A percentile compares a stretch with the other conserved stretches of the same genome.
Conservation (phyloP, 1,140 invertebrate genomes). For the Pseudomyrmex flavicornis region DNA sequence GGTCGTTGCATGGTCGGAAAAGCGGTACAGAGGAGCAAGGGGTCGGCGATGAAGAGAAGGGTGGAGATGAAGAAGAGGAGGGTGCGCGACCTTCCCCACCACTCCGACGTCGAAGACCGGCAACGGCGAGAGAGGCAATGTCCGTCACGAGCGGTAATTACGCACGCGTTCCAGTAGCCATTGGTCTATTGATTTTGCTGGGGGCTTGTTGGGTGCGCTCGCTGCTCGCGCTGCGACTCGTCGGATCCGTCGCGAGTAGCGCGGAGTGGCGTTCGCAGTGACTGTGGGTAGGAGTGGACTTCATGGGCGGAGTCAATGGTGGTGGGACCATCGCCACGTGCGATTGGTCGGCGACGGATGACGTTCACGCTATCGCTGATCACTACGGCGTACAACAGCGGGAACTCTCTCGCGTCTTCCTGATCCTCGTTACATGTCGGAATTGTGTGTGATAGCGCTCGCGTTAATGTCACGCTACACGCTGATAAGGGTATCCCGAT, state of each 20-base stretch:
- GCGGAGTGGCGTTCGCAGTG: not conserved
- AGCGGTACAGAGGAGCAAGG: conserved; percentile 25
- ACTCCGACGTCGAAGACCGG: conserved; percentile 10
- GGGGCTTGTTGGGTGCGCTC: conserved; percentile 40
- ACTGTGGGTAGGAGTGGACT: conserved; percentile 42
- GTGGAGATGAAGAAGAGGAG: conserved; percentile 6
- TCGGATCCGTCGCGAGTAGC: conserved; percentile 1
- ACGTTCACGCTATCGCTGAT: conserved; percentile 37
- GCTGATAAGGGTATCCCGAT: conserved; percentile 20
- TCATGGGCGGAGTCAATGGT: conserved; percentile 38
- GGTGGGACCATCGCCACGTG: conserved; percentile 25
- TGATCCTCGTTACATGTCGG: conserved; percentile 10
- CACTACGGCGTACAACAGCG: conserved; percentile 1
- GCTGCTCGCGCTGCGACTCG: conserved; percentile 47
- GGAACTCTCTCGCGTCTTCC: conserved; percentile 14
- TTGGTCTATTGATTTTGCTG: conserved; percentile 82
- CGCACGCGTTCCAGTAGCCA: conserved; percentile 80
- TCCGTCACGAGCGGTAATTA: conserved; percentile 72
- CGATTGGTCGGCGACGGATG: conserved; percentile 40
- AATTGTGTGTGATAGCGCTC: conserved; percentile 14
- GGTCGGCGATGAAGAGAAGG: conserved; percentile 4
- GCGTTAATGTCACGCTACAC: conserved; percentile 45
- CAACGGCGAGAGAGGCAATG: conserved; percentile 67
- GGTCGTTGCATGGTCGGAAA: conserved; percentile 57
- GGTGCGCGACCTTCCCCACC: conserved; percentile 37